These are phyloP conservation scores for Nothocercus julius DNA, from an alignment of 2,113 vertebrate genomes.

Conservation along the genomic window DNA sequence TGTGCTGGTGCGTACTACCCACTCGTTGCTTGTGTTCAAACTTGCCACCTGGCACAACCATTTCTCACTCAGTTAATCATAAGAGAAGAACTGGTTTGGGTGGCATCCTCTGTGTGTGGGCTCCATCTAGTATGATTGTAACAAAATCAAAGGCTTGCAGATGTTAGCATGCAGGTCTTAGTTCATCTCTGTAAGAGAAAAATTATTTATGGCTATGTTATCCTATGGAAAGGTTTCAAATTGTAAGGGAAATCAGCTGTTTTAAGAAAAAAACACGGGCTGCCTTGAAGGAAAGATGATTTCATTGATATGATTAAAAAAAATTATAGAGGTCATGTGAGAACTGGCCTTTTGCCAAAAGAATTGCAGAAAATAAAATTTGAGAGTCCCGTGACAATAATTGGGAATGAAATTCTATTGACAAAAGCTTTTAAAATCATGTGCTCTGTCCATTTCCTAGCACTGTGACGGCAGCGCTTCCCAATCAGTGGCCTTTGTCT, in stretches of 20 bases:
- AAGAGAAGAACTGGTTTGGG: neutral
- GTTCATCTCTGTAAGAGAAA: neutral
- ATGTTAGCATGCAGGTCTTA: neutral
- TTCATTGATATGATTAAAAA: constrained; percentile 31
- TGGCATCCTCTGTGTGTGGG: neutral
- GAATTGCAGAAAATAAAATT: constrained; percentile 47
- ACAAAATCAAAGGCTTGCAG: neutral
- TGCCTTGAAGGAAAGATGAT: neutral
- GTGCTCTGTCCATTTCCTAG: neutral
- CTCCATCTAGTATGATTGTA: neutral
- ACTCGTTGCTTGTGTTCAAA: neutral
- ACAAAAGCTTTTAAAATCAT: constrained; percentile 11
- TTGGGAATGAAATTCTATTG: constrained; percentile 30
- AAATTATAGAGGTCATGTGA: constrained; percentile 18
- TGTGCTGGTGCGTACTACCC: accelerated
- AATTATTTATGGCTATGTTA: neutral
- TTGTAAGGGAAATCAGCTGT: neutral
- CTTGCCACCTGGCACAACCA: neutral
- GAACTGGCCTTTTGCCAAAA: constrained; percentile 39
- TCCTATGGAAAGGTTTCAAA: neutral
- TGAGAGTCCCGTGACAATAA: constrained; percentile 15
- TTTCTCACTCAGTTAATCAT: neutral
- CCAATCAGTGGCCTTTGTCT: neutral
- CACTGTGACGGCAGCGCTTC: neutral
- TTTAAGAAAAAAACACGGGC: neutral